These are phyloP conservation scores for Galeopsomyia nigrocyanea DNA, from an alignment of 2,888 invertebrate species.

Conservation along the genomic window DNA sequence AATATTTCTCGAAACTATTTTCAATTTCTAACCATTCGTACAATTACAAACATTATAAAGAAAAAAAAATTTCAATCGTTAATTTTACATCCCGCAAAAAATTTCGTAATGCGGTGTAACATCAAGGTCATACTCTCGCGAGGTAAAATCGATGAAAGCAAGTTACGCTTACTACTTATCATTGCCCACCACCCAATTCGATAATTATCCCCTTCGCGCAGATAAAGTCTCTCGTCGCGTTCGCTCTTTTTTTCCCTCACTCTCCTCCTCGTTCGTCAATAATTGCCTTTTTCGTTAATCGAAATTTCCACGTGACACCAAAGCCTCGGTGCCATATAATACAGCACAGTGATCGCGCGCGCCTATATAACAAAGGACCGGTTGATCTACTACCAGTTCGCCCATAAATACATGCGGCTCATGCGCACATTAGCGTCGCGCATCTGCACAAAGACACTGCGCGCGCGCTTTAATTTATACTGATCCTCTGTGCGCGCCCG, in stretches of 20 bases:
- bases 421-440: too few species aligned
- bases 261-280: not conserved
- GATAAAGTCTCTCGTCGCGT: too few species aligned
- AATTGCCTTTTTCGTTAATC: constrained; percentile 28
- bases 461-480: constrained; percentile 48
- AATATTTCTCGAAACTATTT: too few species aligned
- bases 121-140: too few species aligned
- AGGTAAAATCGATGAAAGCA: not conserved
- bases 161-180: not conserved
- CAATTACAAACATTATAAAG: too few species aligned
- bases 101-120: too few species aligned
- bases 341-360: too few species aligned
- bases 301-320: constrained; percentile 9
- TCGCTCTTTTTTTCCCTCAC: constrained; percentile 1
- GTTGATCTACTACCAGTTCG: not conserved
- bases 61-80: too few species aligned
- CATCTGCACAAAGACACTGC: constrained; percentile 20
- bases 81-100: too few species aligned
- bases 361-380: constrained; percentile 13
- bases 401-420: too few species aligned
- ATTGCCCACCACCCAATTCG: too few species aligned
- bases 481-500: constrained; percentile 39
- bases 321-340: not conserved
- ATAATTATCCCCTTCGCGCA: not conserved
- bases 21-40: too few species aligned